phyloP scores from a whole-genome alignment of 2,113 vertebrate genomes.

The Promerops cafer region DNA sequence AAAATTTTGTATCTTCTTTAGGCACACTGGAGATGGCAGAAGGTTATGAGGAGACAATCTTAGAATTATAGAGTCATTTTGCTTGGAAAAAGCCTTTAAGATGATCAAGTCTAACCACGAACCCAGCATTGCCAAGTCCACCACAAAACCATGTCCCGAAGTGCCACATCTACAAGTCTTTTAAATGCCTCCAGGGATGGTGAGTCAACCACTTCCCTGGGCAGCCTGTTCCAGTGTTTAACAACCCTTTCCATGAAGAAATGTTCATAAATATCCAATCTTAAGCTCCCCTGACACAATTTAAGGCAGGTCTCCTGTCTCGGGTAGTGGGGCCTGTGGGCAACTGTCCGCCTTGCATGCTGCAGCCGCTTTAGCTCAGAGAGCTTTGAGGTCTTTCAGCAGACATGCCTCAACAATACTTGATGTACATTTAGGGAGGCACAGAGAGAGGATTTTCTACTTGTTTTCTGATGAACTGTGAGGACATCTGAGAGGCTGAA shows the following conservation, averaged over 20 bases:
- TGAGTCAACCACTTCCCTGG: not conserved
- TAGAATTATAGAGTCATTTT: not conserved
- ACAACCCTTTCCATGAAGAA: not conserved
- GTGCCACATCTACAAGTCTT: fast-evolving
- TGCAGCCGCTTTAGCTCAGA: not conserved
- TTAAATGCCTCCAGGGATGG: not conserved
- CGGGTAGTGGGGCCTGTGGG: fast-evolving
- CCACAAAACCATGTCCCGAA: not conserved
- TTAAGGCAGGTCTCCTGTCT: not conserved
- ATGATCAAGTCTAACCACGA: not conserved
- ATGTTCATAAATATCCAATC: not conserved
- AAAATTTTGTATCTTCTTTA: not conserved
- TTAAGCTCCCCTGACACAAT: not conserved
- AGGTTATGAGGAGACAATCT: not conserved
- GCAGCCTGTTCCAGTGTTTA: not conserved
- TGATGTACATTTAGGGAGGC: not conserved
- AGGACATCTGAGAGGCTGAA: not conserved
- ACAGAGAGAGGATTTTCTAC: not conserved
- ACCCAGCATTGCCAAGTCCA: not conserved
- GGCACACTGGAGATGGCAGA: fast-evolving
- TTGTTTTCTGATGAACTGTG: not conserved
- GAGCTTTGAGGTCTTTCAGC: not conserved
- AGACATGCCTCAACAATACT: not conserved
- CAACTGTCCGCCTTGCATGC: not conserved
- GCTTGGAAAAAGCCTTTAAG: not conserved